Evolutionary conservation across 2,113 vertebrate species (phyloP).

Genomic region (Ovis canadensis): DNA sequence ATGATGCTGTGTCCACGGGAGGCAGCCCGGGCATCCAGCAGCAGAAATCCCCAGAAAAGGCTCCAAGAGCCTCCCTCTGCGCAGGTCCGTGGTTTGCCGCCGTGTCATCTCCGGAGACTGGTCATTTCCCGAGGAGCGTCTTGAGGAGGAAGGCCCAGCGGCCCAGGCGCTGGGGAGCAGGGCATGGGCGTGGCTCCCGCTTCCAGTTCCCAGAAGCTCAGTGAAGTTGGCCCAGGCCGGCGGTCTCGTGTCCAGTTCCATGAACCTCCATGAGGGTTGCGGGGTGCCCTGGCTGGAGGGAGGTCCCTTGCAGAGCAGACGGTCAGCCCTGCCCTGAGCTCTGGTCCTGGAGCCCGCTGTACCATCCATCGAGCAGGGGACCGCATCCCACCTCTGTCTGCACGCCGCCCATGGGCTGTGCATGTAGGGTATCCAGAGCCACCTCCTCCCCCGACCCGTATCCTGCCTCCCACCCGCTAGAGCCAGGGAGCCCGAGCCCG

Average conservation of each 20-base stretch:
- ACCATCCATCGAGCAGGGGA: rapidly evolving
- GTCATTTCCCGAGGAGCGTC: not conserved
- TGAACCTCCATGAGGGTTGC: rapidly evolving
- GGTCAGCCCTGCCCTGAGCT: rapidly evolving
- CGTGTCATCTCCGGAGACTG: not conserved
- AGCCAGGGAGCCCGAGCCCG: rapidly evolving
- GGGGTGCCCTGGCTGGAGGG: not conserved
- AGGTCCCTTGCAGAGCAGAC: rapidly evolving
- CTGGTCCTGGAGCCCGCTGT: not conserved
- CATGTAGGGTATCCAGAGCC: rapidly evolving
- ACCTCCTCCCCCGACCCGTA: rapidly evolving
- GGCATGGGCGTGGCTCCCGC: rapidly evolving
- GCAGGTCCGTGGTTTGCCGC: not conserved
- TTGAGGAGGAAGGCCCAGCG: not conserved
- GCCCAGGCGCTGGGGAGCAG: rapidly evolving
- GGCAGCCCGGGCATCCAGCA: rapidly evolving
- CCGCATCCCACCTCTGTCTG: rapidly evolving
- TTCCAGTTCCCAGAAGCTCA: rapidly evolving
- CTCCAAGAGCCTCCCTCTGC: not conserved
- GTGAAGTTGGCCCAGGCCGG: not conserved
- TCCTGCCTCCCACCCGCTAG: rapidly evolving
- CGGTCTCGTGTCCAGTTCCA: rapidly evolving
- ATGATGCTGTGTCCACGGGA: rapidly evolving
- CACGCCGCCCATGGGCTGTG: rapidly evolving
- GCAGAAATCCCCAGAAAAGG: rapidly evolving